phyloP scores from a whole-genome alignment of 2,797 vertebrate species.

The Platalea minor region DNA sequence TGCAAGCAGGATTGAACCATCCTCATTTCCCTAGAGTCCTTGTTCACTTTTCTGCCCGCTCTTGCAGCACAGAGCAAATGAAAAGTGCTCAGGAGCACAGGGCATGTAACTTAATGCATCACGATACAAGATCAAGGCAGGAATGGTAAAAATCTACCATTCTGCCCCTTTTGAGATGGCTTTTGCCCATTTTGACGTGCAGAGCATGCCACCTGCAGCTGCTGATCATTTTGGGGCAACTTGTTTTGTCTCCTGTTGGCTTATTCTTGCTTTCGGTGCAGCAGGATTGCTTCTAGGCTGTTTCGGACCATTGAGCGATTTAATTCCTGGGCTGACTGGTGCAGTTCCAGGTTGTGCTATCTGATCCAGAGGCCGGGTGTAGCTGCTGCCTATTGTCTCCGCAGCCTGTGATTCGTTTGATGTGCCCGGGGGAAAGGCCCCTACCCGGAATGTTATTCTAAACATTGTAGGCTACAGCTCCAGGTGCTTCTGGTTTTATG shows the following conservation, averaged over 20 bases:
- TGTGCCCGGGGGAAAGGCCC: neutral
- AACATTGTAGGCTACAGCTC: neutral
- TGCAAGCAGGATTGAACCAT: accelerated
- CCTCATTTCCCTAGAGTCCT: neutral
- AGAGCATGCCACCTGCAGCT: neutral
- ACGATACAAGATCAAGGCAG: neutral
- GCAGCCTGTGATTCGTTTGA: neutral
- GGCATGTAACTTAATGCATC: no score
- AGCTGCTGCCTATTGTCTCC: neutral
- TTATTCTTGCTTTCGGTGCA: accelerated
- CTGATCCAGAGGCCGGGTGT: neutral
- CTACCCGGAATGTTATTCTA: neutral
- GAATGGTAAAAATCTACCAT: neutral
- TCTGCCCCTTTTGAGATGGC: neutral
- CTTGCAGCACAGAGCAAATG: no score
- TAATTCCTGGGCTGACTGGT: neutral
- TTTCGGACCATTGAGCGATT: accelerated
- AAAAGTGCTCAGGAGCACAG: neutral
- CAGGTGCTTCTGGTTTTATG: neutral
- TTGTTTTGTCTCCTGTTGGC: neutral
- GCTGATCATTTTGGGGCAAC: accelerated
- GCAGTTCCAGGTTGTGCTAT: accelerated
- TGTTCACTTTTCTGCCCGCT: neutral
- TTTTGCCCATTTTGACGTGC: accelerated
- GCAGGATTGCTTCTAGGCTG: neutral